Percentiles rank a stretch among this genome's conserved stretches.
Evolutionary conservation across 2,888 invertebrate genomes (phyloP).

Genomic region (Catocala sponsa): DNA sequence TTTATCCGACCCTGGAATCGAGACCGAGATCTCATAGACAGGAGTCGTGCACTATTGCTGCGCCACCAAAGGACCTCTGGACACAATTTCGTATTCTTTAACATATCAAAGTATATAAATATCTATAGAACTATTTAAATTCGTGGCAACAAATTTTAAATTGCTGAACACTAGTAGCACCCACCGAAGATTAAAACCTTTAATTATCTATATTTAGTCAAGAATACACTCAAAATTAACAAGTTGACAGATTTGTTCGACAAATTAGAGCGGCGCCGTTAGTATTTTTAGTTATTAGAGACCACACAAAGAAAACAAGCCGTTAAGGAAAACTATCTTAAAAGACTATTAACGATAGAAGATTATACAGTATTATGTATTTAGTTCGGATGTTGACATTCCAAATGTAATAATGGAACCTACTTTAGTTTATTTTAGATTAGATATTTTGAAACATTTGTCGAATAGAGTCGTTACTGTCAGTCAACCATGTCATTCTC

Average conservation of each 20-base stretch:
- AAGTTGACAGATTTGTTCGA: conserved; percentile 49
- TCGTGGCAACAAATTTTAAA: background rate
- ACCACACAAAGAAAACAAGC: conserved; percentile 32
- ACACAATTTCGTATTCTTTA: too few relatives aligned
- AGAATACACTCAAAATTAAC: conserved; percentile 36
- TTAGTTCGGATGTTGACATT: background rate
- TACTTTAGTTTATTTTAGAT: too few relatives aligned
- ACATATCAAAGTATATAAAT: conserved; percentile 15
- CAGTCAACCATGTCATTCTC: background rate
- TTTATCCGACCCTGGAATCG: too few relatives aligned
- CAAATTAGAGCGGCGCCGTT: conserved; percentile 41
- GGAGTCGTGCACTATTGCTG: too few relatives aligned
- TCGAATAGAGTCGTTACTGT: background rate
- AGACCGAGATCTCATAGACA: too few relatives aligned
- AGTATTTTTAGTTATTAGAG: conserved; percentile 33
- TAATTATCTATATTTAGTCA: conserved; percentile 9
- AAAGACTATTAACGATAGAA: conserved; percentile 12
- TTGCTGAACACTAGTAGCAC: conserved; percentile 11
- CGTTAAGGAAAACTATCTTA: conserved; percentile 13
- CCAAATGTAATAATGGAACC: background rate
- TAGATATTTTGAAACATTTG: background rate
- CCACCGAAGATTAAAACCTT: conserved; percentile 13
- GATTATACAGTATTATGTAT: too few relatives aligned
- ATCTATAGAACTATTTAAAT: conserved; percentile 8
- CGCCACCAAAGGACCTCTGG: too few relatives aligned